These are phyloP conservation scores for Mechanitis messenoides DNA, from an alignment of 2,888 invertebrate genomes.

Conservation along the genomic window DNA sequence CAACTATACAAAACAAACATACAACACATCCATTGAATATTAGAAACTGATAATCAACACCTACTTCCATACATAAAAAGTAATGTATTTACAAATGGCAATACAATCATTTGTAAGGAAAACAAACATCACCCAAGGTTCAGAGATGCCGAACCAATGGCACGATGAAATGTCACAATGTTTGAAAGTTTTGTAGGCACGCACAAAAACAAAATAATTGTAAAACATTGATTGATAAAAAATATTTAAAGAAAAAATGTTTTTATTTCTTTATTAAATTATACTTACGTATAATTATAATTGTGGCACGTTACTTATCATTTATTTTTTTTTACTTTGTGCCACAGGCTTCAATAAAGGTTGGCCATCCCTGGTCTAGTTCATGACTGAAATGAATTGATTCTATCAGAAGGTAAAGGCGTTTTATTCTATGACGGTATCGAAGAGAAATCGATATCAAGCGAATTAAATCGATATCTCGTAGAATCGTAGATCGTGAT, in stretches of 20 bases:
- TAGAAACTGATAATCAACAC: slow-evolving; percentile 30
- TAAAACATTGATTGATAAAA: too few relatives aligned
- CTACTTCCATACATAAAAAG: slow-evolving; percentile 33
- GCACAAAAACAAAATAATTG: too few relatives aligned
- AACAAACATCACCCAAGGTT: not conserved
- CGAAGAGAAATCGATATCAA: slow-evolving; percentile 35
- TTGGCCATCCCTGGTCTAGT: slow-evolving; percentile 1
- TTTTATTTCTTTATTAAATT: too few relatives aligned
- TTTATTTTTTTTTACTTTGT: too few relatives aligned
- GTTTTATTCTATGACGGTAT: slow-evolving; percentile 31
- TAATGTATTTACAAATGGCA: slow-evolving; percentile 36
- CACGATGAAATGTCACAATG: too few relatives aligned
- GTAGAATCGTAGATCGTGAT: slow-evolving; percentile 32
- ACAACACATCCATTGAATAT: slow-evolving; percentile 44
- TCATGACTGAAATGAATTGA: slow-evolving; percentile 29
- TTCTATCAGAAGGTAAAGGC: slow-evolving; percentile 31
- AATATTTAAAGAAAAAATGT: too few relatives aligned
- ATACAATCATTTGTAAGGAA: slow-evolving; percentile 4
- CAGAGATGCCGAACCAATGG: too few relatives aligned
- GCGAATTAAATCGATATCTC: slow-evolving; percentile 30
- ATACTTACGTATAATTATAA: too few relatives aligned
- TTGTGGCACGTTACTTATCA: too few relatives aligned
- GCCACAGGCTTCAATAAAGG: too few relatives aligned
- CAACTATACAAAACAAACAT: slow-evolving; percentile 22
- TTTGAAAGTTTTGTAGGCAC: too few relatives aligned